Base-by-base conservation (phyloP, 2,797 vertebrate species). In the Cottoperca gobio region DNA sequence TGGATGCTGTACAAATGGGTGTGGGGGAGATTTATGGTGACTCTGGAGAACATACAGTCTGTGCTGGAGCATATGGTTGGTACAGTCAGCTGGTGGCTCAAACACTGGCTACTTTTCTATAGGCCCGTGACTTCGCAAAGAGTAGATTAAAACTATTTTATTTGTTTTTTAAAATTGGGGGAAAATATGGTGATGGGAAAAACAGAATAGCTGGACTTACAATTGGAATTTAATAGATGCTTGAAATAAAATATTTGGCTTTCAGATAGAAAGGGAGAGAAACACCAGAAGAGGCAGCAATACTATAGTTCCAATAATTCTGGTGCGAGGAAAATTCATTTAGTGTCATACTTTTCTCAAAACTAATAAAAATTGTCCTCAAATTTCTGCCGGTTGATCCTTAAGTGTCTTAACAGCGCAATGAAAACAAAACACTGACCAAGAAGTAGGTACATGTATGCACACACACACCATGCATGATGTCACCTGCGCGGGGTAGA, bases 371-470 rank as follows among this genome's bases (percentile, higher is more conserved):
- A 8, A 37, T 2, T 1, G 5, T 28, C 17, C 19, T 31, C 9
- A 63, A 53, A 58, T 46, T 64, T 43, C 16, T 73, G 37, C 37
- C 45, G 3, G 9, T 78, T 54, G 37, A 70, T 77, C 59, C 19
- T 82, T 53, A 54, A 63, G 37, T 68, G 70, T 24, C 42, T 86
- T 49, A 77, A 88, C 42, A 86, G 75, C 68, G 75, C 70, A 86
- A 90, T 85, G 86, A 90, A 88, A 90, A 92, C 81, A 83, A 91
- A 90, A 91, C 84, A 89, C 64, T 83, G 87, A 89, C 86, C 78
- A 83, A 77, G 77, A 83, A 78, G 46, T 85, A 78, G 64, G 73
- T 76, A 87, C 81, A 90, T 81, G 77, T 84, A 88, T 62, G 66
- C 72, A 76, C 74, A 69, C 67, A 31, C 84, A 74, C 78, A 69